Evolutionary conservation across 2,797 vertebrate genomes (phyloP).

Genomic region (Chaetophractus vellerosus): DNA sequence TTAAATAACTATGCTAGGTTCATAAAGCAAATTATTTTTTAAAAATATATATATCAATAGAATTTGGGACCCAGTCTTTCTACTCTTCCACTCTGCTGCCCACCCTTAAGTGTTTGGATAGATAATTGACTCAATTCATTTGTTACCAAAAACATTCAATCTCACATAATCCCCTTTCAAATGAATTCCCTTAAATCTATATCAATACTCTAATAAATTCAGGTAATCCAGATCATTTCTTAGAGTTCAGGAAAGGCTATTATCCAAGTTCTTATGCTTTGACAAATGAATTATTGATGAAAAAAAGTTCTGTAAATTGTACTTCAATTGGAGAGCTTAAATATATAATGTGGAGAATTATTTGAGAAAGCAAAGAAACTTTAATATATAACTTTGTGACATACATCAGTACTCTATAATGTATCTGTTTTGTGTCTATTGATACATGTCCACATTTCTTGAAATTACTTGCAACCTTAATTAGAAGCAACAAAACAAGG

Average conservation of each 20-base stretch:
- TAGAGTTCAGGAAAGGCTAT: background rate
- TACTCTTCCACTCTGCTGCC: background rate
- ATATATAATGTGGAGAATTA: no score
- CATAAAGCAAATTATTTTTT: background rate
- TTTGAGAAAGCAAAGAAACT: no score
- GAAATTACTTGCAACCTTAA: no score
- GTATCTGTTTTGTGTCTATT: no score
- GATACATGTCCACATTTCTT: no score
- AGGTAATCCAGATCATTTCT: background rate
- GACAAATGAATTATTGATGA: no score
- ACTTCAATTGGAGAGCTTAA: no score
- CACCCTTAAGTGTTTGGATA: background rate
- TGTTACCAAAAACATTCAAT: background rate
- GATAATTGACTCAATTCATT: background rate
- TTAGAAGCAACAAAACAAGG: no score
- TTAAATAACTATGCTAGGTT: background rate
- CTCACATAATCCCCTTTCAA: background rate
- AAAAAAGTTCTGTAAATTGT: no score
- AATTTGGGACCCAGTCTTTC: background rate
- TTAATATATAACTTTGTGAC: no score
- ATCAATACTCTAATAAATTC: background rate
- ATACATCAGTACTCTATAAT: no score
- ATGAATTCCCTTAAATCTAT: background rate
- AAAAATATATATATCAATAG: background rate
- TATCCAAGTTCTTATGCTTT: no score